Base-by-base conservation (phyloP, 2,888 invertebrate species). In the Folsomia candida region DNA sequence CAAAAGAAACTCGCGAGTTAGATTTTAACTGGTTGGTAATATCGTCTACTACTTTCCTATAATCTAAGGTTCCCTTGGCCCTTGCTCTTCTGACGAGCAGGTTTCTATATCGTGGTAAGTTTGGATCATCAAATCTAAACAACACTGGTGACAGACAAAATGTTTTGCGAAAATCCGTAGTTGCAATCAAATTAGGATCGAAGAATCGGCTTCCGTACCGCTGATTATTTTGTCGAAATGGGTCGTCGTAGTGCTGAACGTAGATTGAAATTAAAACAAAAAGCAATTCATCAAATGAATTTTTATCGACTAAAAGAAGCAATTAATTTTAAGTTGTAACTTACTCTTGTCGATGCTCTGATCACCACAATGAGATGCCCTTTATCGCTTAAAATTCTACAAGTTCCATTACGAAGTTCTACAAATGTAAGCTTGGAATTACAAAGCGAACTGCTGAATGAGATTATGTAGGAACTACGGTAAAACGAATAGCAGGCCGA, bases 291-390 rank as follows among this genome's bases (percentile, higher is more conserved):
- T n/a, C n/a, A n/a, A n/a, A n/a, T n/a, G n/a, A n/a, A n/a, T n/a
- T n/a, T n/a, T n/a, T n/a, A n/a, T n/a, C n/a, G n/a, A n/a, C n/a
- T n/a, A n/a, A n/a, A n/a, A n/a, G n/a, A n/a, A n/a, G n/a, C n/a
- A n/a, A n/a, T n/a, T n/a, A n/a, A n/a, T n/a, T n/a, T n/a, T n/a
- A n/a, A n/a, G n/a, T n/a, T n/a, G 6, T n/a, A 14, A 64, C 47
- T 47, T 22, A 64, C 64, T 51, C 64, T 37, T 22, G 64, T 64
- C 2, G 51, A 14, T 22, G 47, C 51, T 20, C 64, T 14, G 11
- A 64, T 27, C 2, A 64, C 64, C 9, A 64, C 64, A 22, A 64
- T 51, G 51, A 64, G 64, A 14, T 64, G 47, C 25, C 51, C 51
- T 51, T 64, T 47, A 2, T 11, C 47, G 25, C 51, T 51, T 4